phyloP scores from a whole-genome alignment of 2,797 vertebrate genomes.

The Monodelphis domestica region DNA sequence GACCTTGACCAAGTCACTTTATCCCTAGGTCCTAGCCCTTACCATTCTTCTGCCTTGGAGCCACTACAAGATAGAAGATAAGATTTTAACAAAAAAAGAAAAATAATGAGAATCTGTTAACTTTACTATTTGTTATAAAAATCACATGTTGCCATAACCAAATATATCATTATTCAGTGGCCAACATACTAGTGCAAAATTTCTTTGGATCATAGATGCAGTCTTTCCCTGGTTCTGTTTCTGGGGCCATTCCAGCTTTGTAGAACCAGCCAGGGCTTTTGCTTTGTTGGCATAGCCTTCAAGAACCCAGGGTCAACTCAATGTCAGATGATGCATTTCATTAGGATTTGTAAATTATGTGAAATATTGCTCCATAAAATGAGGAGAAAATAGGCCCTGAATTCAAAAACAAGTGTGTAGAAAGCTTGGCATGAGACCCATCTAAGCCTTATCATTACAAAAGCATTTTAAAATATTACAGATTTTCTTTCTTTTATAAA shows the following conservation, averaged over 20 bases:
- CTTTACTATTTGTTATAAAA: background rate
- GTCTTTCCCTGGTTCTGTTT: background rate
- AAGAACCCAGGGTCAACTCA: background rate
- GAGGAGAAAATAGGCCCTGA: background rate
- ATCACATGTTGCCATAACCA: background rate
- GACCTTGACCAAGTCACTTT: no score
- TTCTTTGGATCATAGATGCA: background rate
- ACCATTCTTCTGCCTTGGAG: no score
- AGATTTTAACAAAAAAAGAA: no score
- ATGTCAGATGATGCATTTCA: background rate
- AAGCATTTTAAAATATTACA: background rate
- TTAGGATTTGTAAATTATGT: background rate
- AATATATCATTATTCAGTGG: background rate
- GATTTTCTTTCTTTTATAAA: no score
- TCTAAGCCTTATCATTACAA: background rate
- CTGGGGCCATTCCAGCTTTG: background rate
- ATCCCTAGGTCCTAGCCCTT: no score
- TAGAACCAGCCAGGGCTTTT: background rate
- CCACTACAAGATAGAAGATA: no score
- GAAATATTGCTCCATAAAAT: background rate
- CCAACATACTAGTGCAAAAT: background rate
- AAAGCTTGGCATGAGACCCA: background rate
- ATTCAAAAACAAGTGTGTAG: background rate
- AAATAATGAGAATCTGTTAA: background rate
- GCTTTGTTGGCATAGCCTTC: background rate